phyloP scores from a whole-genome alignment of 2,113 vertebrate species.

The Prolemur simus region DNA sequence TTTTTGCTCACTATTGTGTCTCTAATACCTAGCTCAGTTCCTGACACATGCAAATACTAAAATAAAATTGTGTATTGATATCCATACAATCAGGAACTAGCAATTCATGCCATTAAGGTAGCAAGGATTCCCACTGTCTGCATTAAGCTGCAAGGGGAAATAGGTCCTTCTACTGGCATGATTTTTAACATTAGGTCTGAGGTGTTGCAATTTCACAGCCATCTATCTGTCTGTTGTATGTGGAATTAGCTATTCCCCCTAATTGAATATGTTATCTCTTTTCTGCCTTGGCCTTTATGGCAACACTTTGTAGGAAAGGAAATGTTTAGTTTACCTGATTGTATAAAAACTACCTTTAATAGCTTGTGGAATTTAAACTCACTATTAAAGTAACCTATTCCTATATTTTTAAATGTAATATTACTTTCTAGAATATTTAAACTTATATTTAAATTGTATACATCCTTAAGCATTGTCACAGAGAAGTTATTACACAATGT shows the following conservation, averaged over 20 bases:
- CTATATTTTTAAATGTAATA: slow-evolving; percentile 24
- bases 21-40: not conserved
- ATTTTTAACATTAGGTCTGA: not conserved
- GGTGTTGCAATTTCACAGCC: not conserved
- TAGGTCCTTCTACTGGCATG: not conserved
- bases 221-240: not conserved
- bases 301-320: not conserved
- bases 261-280: not conserved
- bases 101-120: not conserved
- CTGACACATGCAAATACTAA: not conserved
- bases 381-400: not conserved
- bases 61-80: slow-evolving; percentile 3
- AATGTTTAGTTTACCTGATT: not conserved
- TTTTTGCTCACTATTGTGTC: not conserved
- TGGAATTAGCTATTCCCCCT: not conserved
- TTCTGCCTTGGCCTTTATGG: slow-evolving; percentile 14
- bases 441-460: slow-evolving; percentile 34
- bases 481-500: not conserved
- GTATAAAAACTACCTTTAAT: not conserved
- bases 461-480: not conserved
- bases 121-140: not conserved
- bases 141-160: not conserved
- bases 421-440: slow-evolving; percentile 36
- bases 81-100: not conserved
- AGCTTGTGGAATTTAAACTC: slow-evolving; percentile 39